phyloP scores from a whole-genome alignment of 2,888 invertebrate genomes.

The Drosophila lutescens region DNA sequence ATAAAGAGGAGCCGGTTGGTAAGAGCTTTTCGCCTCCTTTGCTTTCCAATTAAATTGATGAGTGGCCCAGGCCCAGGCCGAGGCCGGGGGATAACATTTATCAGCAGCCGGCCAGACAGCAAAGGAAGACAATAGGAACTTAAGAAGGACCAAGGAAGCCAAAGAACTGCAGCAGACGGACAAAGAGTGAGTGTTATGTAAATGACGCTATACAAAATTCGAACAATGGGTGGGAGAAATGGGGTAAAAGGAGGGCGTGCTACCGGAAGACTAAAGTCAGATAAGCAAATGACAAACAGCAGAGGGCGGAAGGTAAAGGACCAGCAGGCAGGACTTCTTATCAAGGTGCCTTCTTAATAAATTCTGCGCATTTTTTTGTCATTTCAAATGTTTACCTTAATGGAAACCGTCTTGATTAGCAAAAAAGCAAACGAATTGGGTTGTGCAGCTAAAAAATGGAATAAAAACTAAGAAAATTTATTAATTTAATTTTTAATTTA shows the following conservation, averaged over 20 bases:
- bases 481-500: too few relatives aligned
- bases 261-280: slow-evolving; percentile 28
- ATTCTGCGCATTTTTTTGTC: slow-evolving; percentile 10
- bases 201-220: slow-evolving; percentile 39
- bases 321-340: slow-evolving; percentile 13
- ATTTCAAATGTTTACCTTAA: neutral
- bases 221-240: slow-evolving; percentile 19
- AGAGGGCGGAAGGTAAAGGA: slow-evolving; percentile 9
- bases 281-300: slow-evolving; percentile 50
- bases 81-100: slow-evolving; percentile 63
- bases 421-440: slow-evolving; percentile 4
- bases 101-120: slow-evolving; percentile 42
- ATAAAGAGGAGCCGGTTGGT: neutral
- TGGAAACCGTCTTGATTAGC: neutral
- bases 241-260: slow-evolving; percentile 11
- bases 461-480: too few relatives aligned
- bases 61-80: slow-evolving; percentile 45
- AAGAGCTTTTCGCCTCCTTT: slow-evolving; percentile 13
- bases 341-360: slow-evolving; percentile 5
- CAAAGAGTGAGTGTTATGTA: slow-evolving; percentile 55
- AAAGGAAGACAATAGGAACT: slow-evolving; percentile 6
- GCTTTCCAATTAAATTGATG: slow-evolving; percentile 73
- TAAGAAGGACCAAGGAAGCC: slow-evolving; percentile 24
- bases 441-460: neutral
- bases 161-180: slow-evolving; percentile 22